A percentile compares a stretch with the other conserved stretches of the same genome.
Conservation (phyloP, 2,888 invertebrate genomes). For the Caenorhabditis sulstoni region DNA sequence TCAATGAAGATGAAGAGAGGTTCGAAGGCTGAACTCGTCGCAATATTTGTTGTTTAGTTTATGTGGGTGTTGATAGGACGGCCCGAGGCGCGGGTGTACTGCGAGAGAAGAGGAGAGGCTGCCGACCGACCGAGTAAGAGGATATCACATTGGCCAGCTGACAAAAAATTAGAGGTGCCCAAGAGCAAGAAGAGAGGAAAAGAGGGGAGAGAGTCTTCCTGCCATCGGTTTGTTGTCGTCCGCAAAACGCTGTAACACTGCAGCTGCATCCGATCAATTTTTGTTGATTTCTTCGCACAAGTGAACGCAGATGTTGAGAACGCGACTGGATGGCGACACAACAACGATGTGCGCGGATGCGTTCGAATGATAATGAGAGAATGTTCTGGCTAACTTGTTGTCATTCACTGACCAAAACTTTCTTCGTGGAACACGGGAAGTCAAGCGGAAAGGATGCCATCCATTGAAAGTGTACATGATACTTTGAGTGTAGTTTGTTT, state of each 20-base stretch:
- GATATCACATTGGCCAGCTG: constrained; percentile 56
- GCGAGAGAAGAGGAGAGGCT: constrained; percentile 9
- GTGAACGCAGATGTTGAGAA: constrained; percentile 50
- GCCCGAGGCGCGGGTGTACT: constrained; percentile 46
- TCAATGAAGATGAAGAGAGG: constrained; percentile 19
- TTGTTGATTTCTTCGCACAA: constrained; percentile 42
- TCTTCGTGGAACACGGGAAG: neutral
- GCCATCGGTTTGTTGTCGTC: constrained; percentile 25
- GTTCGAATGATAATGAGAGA: constrained; percentile 37
- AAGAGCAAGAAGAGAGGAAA: neutral
- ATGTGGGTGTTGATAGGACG: constrained; percentile 60
- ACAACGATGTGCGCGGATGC: neutral
- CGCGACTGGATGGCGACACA: neutral
- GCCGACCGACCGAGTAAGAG: constrained; percentile 34
- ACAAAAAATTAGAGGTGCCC: constrained; percentile 60
- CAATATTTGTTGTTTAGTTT: constrained; percentile 61
- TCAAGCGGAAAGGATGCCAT: no score
- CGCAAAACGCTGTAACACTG: constrained; percentile 38
- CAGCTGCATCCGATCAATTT: constrained; percentile 61
- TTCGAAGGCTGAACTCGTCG: constrained; percentile 46
- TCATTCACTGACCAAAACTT: constrained; percentile 29
- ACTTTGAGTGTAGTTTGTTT: no score
- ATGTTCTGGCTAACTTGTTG: constrained; percentile 2
- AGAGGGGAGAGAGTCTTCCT: constrained; percentile 9
- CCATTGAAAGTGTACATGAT: no score